These are phyloP conservation scores for Neocloeon triangulifer DNA, from an alignment of 1,140 invertebrate genomes.

Conservation along the genomic window DNA sequence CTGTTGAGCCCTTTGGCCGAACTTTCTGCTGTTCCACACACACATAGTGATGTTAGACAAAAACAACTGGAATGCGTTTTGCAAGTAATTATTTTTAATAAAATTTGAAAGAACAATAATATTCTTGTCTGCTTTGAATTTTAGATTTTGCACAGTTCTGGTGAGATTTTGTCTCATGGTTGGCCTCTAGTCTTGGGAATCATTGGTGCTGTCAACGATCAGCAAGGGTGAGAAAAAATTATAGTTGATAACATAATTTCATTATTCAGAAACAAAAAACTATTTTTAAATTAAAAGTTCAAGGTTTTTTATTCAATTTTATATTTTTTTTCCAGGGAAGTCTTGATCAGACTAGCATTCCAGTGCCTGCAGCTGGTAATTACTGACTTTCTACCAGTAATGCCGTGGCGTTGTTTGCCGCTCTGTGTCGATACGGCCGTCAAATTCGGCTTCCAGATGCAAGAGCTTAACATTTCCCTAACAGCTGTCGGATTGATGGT, in stretches of 20 bases:
- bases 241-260: conserved; percentile 2
- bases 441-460: conserved; percentile 87
- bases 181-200: conserved; percentile 89
- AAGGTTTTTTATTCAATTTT: conserved; percentile 6
- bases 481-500: conserved; percentile 93
- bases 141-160: conserved; percentile 80
- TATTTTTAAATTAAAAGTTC: conserved; percentile 5
- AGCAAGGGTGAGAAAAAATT: conserved; percentile 47
- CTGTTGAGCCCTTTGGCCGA: conserved; percentile 74
- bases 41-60: conserved; percentile 79
- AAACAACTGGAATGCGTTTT: conserved; percentile 87
- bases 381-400: conserved; percentile 80
- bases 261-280: conserved; percentile 2
- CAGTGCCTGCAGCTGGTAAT: conserved; percentile 90
- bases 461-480: conserved; percentile 95
- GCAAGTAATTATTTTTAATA: no score
- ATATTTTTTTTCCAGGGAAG: conserved; percentile 39
- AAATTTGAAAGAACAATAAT: no score
- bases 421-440: conserved; percentile 84
- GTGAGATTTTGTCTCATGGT: conserved; percentile 72
- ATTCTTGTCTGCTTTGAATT: no score
- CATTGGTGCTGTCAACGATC: conserved; percentile 78
- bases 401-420: conserved; percentile 71
- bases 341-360: conserved; percentile 78
- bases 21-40: conserved; percentile 66